A percentile compares a stretch with the other conserved stretches of the same genome.
Evolutionary conservation across 2,888 invertebrate genomes (phyloP).

Genomic region (Drosophila fulvimacula): DNA sequence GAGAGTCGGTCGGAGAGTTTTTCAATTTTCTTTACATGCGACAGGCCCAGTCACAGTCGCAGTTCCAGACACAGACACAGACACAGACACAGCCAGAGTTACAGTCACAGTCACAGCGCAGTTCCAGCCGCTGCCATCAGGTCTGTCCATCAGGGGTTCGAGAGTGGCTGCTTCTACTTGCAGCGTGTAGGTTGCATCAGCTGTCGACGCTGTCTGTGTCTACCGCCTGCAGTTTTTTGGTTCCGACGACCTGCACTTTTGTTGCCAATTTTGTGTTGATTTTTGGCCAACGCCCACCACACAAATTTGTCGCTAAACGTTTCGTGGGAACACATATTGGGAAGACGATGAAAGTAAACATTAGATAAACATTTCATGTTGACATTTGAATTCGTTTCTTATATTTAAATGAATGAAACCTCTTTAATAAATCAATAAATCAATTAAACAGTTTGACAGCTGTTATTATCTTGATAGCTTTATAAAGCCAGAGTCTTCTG

Average conservation of each 20-base stretch:
- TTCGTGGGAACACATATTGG: constrained; percentile 30
- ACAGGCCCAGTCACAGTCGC: constrained; percentile 14
- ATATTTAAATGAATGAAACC: background rate
- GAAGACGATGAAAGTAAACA: background rate
- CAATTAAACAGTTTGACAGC: background rate
- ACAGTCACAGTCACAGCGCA: constrained; percentile 6
- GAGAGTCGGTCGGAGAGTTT: constrained; percentile 42
- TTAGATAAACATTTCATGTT: background rate
- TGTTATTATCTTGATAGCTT: no score
- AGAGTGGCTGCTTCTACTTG: constrained; percentile 1
- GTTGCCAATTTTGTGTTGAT: constrained; percentile 37
- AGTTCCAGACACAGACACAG: no score
- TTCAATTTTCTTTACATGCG: constrained; percentile 49
- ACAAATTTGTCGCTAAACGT: constrained; percentile 47
- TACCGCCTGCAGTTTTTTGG: constrained; percentile 29
- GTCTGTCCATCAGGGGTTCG: constrained; percentile 12
- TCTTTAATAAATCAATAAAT: background rate
- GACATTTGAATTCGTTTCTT: background rate
- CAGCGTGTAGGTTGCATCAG: constrained; percentile 67
- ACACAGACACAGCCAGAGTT: constrained; percentile 7
- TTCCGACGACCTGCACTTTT: constrained; percentile 22
- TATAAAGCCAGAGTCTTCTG: background rate
- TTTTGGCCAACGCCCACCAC: constrained; percentile 39
- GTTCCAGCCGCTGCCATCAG: constrained; percentile 24
- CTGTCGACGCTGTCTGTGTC: constrained; percentile 44